Evolutionary conservation across 2,888 invertebrate genomes (phyloP), one percentile per base, ranked within the genome.

Genomic region (Chrysotoxum bicinctum): DNA sequence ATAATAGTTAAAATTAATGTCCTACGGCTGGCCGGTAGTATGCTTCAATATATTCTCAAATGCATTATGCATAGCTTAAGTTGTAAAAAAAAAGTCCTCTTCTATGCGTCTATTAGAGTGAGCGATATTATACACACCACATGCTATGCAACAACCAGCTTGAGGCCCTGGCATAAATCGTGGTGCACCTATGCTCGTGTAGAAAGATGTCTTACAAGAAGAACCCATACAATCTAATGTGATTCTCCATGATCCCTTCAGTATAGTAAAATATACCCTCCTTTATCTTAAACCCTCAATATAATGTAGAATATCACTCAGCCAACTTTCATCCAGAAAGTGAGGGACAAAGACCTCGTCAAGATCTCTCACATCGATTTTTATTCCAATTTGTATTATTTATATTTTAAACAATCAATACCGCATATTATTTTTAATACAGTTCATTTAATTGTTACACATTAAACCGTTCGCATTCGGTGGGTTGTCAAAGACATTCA

Each of bases 341-440:
- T 32, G 54, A 32, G 2, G 12, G 12, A 56, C 32, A 56, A 56
- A 19, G 12, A 19, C 19, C 19, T 30, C 16, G 19, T 32, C 19
- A 58, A 58, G 3, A 35, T 40, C n/a, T 14, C 2, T 58, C 50
- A 19, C 21, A 32, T 58, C 50, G 50, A 35, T 68, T 60, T 68
- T 58, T 40, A 60, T 62, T 69, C 54, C 54, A 64, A 69, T 75
- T 80, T 80, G 62, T 69, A 75, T 64, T 56, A 23, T 14, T 16
- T 40, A 8, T 40, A 16, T 8, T 8, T 16, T 8, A 0, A 66
- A 73, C 45, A 58, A 79, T 58, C 16, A 35, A 23, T 45, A 66
- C 37, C 35, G 43, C n/a, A 14, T 12, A 50, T 54, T 32, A 54
- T 43, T 52, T 58, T 14, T 14, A 40, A 26, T 60, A 10, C 40